Evolutionary conservation across 2,797 vertebrate species (phyloP).

Genomic region (Eutrigla gurnardus): DNA sequence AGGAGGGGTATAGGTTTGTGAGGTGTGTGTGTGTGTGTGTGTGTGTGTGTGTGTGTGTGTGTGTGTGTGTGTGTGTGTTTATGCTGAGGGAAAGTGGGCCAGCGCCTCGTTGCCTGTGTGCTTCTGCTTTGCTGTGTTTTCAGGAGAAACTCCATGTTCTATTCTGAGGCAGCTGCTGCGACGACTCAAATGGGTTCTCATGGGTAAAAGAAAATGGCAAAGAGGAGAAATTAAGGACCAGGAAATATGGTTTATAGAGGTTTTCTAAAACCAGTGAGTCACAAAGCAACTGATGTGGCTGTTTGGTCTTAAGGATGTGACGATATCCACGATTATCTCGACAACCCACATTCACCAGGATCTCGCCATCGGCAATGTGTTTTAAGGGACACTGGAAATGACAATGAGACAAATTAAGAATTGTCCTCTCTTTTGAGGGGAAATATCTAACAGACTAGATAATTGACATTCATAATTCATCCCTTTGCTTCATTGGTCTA

Average conservation of each 20-base stretch:
- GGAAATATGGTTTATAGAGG: background rate
- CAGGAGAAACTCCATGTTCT: slow-evolving; percentile 66
- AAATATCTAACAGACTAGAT: background rate
- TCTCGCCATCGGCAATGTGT: no score
- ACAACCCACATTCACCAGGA: no score
- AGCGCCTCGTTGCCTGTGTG: slow-evolving; percentile 42
- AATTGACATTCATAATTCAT: background rate
- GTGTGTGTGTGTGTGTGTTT: slow-evolving; percentile 33
- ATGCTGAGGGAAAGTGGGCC: slow-evolving; percentile 67
- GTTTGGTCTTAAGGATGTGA: background rate
- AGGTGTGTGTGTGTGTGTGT: slow-evolving; percentile 31
- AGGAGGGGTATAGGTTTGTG: slow-evolving; percentile 30
- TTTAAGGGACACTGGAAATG: background rate
- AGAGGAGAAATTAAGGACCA: background rate
- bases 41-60: slow-evolving; percentile 29
- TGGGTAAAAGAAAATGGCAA: background rate
- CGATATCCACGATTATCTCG: no score
- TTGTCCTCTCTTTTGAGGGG: background rate
- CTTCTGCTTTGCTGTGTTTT: slow-evolving; percentile 48
- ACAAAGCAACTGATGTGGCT: background rate
- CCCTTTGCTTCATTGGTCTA: background rate
- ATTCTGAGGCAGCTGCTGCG: slow-evolving; percentile 51
- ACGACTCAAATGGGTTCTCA: background rate
- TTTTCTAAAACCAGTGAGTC: background rate
- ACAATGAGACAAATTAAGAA: background rate